Evolutionary conservation across 2,888 invertebrate species (phyloP), one percentile per base, ranked within the genome.

Genomic region (Metacarcinus magister): DNA sequence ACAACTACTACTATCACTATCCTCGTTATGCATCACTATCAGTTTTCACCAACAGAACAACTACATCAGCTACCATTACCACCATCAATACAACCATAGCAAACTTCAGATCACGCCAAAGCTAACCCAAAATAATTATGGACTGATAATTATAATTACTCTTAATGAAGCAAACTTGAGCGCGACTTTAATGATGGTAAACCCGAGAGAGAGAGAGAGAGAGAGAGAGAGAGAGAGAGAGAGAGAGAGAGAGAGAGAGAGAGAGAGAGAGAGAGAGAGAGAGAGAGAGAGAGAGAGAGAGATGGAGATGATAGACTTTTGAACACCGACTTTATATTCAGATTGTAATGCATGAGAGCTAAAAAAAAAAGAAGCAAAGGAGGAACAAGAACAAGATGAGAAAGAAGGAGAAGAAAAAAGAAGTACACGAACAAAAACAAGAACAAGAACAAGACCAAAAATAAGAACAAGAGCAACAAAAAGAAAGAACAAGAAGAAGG

Each of bases 201-300:
- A n/a, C 23, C n/a, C 23, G 75, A 75, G 75, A n/a, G 75, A 75
- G 75, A 75, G 75, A 75, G 75, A 75, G 75, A 75, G 75, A 75
- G 75, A 75, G 75, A 75, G 75, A 75, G 75, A 75, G 75, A 75
- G 75, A 75, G 75, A 75, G 75, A 75, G 75, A 75, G 75, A 75
- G 75, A 75, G 75, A 75, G 75, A 75, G 75, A 75, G 75, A 75
- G 75, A 75, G 75, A 75, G 75, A 75, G 75, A 75, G 75, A 75
- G 75, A 75, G 28, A 75, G 67, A 67, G 67, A 67, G 67, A 67
- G 67, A 67, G 67, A 67, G 67, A 67, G 67, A 23, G 67, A 23
- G 23, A 67, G 67, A 5, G 60, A 60, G 60, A 60, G 60, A 60
- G 60, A 60, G 60, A 60, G 28, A 75, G 75, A 75, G 75, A 75